Conservation (phyloP, 2,113 vertebrate genomes). For the Chaenogobius annularis region DNA sequence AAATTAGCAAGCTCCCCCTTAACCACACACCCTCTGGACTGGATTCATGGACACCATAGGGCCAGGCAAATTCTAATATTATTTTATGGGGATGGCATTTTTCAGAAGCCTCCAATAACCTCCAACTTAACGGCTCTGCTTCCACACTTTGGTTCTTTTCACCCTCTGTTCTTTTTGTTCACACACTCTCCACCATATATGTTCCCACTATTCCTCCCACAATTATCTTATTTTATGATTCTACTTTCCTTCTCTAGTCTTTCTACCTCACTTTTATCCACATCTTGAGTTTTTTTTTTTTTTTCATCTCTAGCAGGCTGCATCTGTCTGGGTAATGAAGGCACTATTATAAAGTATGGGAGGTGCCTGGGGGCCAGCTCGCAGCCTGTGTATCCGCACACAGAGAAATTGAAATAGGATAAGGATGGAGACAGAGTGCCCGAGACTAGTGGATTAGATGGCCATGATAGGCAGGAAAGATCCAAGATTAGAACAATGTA, state of each 20-base stretch:
- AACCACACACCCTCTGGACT: slow-evolving; percentile 45
- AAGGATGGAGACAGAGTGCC: slow-evolving; percentile 37
- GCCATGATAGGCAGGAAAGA: slow-evolving; percentile 48
- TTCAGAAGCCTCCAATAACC: slow-evolving; percentile 61
- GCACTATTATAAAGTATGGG: slow-evolving; percentile 61
- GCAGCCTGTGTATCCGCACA: slow-evolving; percentile 45
- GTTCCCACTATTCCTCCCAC: slow-evolving; percentile 19
- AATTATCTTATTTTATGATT: slow-evolving; percentile 31
- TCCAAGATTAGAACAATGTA: slow-evolving; percentile 39
- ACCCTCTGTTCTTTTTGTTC: not conserved
- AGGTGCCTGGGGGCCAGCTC: slow-evolving; percentile 52
- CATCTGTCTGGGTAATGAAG: slow-evolving; percentile 57
- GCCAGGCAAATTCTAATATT: slow-evolving; percentile 65
- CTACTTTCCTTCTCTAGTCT: slow-evolving; percentile 26
- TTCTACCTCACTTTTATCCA: slow-evolving; percentile 25
- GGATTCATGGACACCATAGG: slow-evolving; percentile 66
- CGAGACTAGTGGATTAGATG: slow-evolving; percentile 46
- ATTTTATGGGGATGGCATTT: slow-evolving; percentile 67
- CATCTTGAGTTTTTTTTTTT: slow-evolving; percentile 20
- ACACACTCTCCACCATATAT: slow-evolving; percentile 7
- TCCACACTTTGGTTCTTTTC: slow-evolving; percentile 19
- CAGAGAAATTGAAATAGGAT: slow-evolving; percentile 49
- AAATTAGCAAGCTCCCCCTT: slow-evolving; percentile 46
- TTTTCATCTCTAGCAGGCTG: slow-evolving; percentile 64
- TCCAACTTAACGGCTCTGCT: slow-evolving; percentile 38